Percentiles rank a stretch among this genome's conserved stretches.
Conservation (phyloP, 2,797 vertebrate species). For the Enteromius paludinosus region DNA sequence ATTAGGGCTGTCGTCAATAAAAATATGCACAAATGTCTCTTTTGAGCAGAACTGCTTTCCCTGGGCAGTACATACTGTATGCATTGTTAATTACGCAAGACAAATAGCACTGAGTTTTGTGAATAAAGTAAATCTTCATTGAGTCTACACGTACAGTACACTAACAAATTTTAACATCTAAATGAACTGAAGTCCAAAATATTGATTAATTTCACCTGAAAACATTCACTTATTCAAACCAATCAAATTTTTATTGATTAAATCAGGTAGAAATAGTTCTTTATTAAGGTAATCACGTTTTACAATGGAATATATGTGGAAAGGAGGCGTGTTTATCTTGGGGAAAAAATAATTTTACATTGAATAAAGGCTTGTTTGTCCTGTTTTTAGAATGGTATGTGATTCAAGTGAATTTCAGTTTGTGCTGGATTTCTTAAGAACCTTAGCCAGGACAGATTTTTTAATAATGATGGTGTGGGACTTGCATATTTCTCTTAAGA, state of each 20-base stretch:
- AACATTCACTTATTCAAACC: not conserved
- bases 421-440: not conserved
- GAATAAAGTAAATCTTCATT: not conserved
- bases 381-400: not conserved
- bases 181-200: not conserved
- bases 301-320: not conserved
- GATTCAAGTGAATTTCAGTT: not conserved
- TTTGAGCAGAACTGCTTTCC: not conserved
- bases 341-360: not conserved
- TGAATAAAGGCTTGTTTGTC: not conserved
- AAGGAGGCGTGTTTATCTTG: not conserved
- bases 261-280: not conserved
- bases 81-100: not conserved
- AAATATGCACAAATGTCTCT: slow-evolving; percentile 18
- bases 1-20: not conserved
- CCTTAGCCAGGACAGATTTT: not conserved
- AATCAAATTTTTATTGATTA: not conserved
- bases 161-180: not conserved
- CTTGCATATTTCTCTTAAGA: not conserved
- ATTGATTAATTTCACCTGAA: not conserved
- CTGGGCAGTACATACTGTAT: not conserved
- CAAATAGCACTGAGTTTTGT: not conserved
- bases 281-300: not conserved
- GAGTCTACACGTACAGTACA: not conserved
- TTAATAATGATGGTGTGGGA: not conserved